phyloP scores from a whole-genome alignment of 1,140 invertebrate genomes.

The Neodiprion fabricii region DNA sequence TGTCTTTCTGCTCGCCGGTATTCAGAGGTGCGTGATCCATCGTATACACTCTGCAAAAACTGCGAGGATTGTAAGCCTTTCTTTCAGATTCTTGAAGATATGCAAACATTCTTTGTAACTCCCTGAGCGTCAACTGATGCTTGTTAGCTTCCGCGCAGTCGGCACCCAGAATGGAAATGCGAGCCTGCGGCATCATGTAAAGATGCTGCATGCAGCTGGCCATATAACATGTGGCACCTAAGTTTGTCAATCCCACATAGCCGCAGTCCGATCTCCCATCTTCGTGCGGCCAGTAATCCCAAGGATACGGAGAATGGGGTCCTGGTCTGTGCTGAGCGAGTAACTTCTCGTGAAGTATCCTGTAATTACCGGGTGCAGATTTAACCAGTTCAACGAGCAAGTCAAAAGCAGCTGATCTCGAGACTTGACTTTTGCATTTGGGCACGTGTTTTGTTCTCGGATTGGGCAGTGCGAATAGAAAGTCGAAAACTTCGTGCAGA shows the following conservation, averaged over 20 bases:
- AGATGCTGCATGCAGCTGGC: conserved; percentile 96
- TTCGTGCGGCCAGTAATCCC: conserved; percentile 97
- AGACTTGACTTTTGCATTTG: conserved; percentile 90
- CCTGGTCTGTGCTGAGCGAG: conserved; percentile 87
- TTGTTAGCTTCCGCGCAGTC: conserved; percentile 72
- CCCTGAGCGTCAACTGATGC: conserved; percentile 82
- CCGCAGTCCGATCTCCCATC: conserved; percentile 92
- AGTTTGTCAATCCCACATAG: conserved; percentile 92
- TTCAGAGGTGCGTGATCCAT: conserved; percentile 97
- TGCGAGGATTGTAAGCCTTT: conserved; percentile 93
- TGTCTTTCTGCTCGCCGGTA: conserved; percentile 96
- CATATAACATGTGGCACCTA: conserved; percentile 97
- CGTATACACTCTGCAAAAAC: conserved; percentile 95
- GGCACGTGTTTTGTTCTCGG: conserved; percentile 84
- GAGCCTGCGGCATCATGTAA: conserved; percentile 94
- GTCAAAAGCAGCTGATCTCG: conserved; percentile 89
- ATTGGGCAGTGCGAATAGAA: conserved; percentile 88
- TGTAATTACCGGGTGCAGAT: conserved; percentile 85
- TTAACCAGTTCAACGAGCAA: conserved; percentile 87
- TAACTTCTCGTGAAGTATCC: conserved; percentile 80
- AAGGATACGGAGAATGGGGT: conserved; percentile 85
- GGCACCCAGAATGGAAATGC: conserved; percentile 80
- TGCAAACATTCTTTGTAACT: conserved; percentile 94
- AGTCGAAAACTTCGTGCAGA: conserved; percentile 80
- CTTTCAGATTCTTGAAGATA: conserved; percentile 93